Percentiles rank a stretch among this genome's conserved stretches.
phyloP scores from a whole-genome alignment of 2,888 invertebrate genomes.

The Aspidiotus destructor region DNA sequence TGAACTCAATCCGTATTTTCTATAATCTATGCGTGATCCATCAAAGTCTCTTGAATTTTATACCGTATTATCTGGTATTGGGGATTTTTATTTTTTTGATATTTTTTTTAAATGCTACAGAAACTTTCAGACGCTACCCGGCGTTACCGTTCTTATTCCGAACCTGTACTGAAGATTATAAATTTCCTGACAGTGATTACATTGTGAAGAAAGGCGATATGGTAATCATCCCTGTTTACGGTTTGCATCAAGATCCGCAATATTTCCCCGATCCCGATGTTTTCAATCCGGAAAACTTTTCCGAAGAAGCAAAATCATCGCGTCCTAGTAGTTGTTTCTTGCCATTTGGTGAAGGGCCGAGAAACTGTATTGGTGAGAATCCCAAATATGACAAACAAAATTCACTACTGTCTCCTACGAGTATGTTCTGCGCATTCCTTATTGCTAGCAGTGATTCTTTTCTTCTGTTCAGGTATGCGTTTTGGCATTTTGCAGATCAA shows the following conservation, averaged over 20 bases:
- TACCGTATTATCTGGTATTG: no score
- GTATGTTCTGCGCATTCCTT: no score
- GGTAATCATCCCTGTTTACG: conserved; percentile 38
- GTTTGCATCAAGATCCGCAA: conserved; percentile 40
- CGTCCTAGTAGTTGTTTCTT: conserved; percentile 5
- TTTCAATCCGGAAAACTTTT: conserved; percentile 41
- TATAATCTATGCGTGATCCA: no score
- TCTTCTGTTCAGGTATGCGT: conserved; percentile 25
- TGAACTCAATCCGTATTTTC: no score
- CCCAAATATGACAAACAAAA: not conserved
- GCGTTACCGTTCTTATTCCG: conserved; percentile 41
- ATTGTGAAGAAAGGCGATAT: conserved; percentile 38
- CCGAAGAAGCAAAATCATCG: conserved; percentile 11
- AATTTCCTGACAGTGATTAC: conserved; percentile 34
- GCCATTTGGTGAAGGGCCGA: conserved; percentile 27
- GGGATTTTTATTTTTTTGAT: no score
- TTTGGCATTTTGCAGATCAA: conserved; percentile 32
- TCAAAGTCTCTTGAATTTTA: no score
- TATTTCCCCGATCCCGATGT: conserved; percentile 40
- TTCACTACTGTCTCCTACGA: no score
- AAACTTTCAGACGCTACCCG: conserved; percentile 45
- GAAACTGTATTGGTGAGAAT: conserved; percentile 19
- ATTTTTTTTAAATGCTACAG: conserved; percentile 38
- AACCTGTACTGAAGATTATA: conserved; percentile 38
- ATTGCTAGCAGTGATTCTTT: no score